Percentiles rank a stretch among this genome's conserved stretches.
Evolutionary conservation across 2,797 vertebrate species (phyloP).

Genomic region (Semotilus atromaculatus): DNA sequence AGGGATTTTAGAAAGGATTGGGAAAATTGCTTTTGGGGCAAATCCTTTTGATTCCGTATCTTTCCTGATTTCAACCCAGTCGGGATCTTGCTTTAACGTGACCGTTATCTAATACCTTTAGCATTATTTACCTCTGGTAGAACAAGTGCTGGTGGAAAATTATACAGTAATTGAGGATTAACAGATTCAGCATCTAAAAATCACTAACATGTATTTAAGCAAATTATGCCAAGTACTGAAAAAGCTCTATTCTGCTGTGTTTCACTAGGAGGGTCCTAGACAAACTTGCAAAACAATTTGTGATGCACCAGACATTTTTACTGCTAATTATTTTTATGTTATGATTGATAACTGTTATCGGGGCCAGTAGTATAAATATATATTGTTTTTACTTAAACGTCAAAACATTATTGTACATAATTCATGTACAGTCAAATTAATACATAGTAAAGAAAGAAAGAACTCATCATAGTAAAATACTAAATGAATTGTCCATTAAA

Average conservation of each 20-base stretch:
- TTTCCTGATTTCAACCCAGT: conserved; percentile 6
- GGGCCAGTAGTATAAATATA: neutral
- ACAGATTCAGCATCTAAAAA: neutral
- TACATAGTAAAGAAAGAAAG: no score
- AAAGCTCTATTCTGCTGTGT: neutral
- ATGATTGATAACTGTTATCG: neutral
- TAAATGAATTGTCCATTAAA: no score
- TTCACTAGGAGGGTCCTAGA: neutral
- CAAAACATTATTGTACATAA: no score
- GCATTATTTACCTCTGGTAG: neutral
- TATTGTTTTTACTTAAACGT: no score
- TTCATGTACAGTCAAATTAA: no score
- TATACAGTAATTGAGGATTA: neutral
- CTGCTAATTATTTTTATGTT: no score
- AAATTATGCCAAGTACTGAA: neutral
- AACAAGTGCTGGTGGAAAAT: neutral
- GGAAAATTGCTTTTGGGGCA: conserved; percentile 55
- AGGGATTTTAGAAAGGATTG: conserved; percentile 35
- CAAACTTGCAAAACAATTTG: neutral
- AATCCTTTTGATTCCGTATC: conserved; percentile 52
- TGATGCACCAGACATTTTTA: neutral
- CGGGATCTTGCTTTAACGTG: neutral
- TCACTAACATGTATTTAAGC: neutral
- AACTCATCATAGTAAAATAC: no score
- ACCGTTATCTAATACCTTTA: conserved; percentile 2